phyloP scores from a whole-genome alignment of 2,888 invertebrate species.

The Metellina segmentata region DNA sequence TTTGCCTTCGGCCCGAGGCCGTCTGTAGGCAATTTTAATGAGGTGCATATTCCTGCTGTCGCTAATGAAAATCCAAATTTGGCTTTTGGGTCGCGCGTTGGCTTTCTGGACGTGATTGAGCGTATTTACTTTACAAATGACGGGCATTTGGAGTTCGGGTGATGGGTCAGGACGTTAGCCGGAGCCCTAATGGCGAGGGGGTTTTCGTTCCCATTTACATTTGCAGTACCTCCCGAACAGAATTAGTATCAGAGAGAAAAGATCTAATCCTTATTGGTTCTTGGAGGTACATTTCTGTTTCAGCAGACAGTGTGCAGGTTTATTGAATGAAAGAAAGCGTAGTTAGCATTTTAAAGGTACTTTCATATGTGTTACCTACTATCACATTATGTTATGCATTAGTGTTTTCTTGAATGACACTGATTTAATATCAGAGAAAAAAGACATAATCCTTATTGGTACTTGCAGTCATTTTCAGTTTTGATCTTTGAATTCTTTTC shows the following conservation, averaged over 20 bases:
- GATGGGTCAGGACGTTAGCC: neutral
- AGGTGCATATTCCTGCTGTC: conserved; percentile 47
- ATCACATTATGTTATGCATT: no score
- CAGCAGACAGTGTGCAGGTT: no score
- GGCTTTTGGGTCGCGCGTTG: conserved; percentile 54
- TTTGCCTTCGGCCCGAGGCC: conserved; percentile 21
- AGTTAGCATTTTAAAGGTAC: no score
- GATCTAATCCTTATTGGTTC: no score
- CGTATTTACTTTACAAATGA: conserved; percentile 60
- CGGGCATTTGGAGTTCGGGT: conserved; percentile 22
- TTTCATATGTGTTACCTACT: no score
- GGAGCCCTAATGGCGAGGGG: neutral
- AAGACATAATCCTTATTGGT: no score
- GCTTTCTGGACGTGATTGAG: conserved; percentile 61
- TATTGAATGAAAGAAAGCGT: no score
- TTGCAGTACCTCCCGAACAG: neutral
- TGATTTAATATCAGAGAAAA: no score
- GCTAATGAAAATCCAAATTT: conserved; percentile 66
- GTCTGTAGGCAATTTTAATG: conserved; percentile 63
- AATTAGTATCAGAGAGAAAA: neutral
- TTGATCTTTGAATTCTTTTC: no score
- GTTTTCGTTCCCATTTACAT: neutral
- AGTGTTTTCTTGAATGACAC: no score
- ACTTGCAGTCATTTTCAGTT: no score
- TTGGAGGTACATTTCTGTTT: no score